Conservation (phyloP, 1,140 invertebrate genomes). For the Odontomachus brunneus region DNA sequence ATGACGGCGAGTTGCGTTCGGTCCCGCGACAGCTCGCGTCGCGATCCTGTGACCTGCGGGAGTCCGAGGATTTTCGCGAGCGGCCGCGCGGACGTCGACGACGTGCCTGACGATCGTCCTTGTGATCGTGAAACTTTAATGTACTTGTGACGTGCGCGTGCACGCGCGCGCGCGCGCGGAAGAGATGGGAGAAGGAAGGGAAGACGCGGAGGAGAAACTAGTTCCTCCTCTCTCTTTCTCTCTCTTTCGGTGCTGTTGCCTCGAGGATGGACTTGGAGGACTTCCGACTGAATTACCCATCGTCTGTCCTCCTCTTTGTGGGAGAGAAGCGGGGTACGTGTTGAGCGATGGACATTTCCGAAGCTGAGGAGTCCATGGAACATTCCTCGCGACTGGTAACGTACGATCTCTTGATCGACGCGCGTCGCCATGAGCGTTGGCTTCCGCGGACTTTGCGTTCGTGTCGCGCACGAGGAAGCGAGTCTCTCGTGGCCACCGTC, state of each 20-base stretch:
- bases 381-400: conserved; percentile 12
- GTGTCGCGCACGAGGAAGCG: conserved; percentile 1
- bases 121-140: conserved; percentile 55
- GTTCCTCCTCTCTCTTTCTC: not conserved
- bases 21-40: not conserved
- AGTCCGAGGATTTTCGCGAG: not conserved
- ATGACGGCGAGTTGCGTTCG: conserved; percentile 51
- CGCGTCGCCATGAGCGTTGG: conserved; percentile 2
- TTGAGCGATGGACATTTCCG: not conserved
- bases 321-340: not conserved
- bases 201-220: not conserved
- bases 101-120: conserved; percentile 42
- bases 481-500: conserved; percentile 29
- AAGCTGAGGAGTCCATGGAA: not conserved
- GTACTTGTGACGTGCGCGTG: conserved; percentile 41
- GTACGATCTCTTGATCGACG: conserved; percentile 26
- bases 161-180: not conserved
- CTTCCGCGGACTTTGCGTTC: conserved; percentile 7
- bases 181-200: not conserved
- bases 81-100: conserved; percentile 18
- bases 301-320: not conserved
- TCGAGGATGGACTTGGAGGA: conserved; percentile 6
- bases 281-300: not conserved
- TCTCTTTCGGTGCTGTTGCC: conserved; percentile 28
- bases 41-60: conserved; percentile 19